These are phyloP conservation scores for Sepiola atlantica DNA, from an alignment of 2,888 invertebrate species.

Conservation along the genomic window DNA sequence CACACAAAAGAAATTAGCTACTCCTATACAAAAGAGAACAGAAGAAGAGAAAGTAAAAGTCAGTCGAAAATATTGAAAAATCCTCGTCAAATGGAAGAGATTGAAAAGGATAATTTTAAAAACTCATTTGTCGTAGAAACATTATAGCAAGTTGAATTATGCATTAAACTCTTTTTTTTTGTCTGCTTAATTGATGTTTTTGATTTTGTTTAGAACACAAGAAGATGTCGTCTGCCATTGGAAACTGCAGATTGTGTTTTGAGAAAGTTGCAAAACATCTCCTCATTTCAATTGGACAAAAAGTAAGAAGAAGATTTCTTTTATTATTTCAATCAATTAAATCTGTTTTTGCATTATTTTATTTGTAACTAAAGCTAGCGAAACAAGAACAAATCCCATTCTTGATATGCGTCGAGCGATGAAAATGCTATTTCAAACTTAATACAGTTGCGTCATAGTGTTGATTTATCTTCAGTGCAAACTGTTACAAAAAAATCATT, in stretches of 20 bases:
- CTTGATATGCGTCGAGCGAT: no score
- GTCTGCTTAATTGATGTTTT: background rate
- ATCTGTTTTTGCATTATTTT: background rate
- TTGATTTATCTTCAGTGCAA: no score
- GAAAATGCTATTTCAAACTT: no score
- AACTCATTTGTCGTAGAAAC: background rate
- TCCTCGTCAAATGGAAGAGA: background rate
- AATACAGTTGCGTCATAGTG: no score
- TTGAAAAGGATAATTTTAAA: background rate
- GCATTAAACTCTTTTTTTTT: background rate
- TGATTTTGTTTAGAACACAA: conserved; percentile 79
- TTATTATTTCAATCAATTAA: background rate
- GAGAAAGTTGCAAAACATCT: conserved; percentile 89
- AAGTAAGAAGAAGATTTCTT: conserved; percentile 76
- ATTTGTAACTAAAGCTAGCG: background rate
- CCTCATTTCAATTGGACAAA: conserved; percentile 86
- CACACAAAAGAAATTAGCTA: no score
- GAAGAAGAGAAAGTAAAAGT: no score
- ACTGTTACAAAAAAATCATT: no score
- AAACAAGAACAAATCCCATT: no score
- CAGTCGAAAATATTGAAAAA: no score
- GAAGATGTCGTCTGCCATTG: conserved; percentile 81
- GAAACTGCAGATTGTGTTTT: conserved; percentile 87
- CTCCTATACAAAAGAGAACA: no score
- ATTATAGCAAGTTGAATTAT: background rate